These are phyloP conservation scores for Nebria brevicollis DNA, from an alignment of 2,888 invertebrate species.

Conservation along the genomic window DNA sequence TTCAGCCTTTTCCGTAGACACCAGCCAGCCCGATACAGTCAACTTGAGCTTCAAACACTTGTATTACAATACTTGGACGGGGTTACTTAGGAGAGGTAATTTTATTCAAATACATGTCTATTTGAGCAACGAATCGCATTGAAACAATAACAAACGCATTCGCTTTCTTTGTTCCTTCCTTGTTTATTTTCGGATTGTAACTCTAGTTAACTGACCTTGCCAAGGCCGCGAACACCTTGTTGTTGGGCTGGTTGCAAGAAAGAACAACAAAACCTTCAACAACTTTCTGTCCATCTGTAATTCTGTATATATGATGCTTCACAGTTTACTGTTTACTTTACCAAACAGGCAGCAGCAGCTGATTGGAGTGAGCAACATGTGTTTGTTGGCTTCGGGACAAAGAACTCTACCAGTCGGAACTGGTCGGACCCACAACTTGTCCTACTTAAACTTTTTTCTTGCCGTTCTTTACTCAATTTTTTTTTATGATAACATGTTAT, in stretches of 20 bases:
- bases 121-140: neutral
- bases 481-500: neutral
- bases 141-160: neutral
- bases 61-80: constrained; percentile 71
- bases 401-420: neutral
- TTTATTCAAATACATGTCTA: neutral
- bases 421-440: constrained; percentile 16
- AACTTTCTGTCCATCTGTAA: neutral
- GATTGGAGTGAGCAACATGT: neutral
- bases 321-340: neutral
- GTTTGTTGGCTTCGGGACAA: constrained; percentile 13
- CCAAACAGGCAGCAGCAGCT: neutral
- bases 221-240: neutral
- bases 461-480: neutral
- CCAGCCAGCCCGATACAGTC: constrained; percentile 56
- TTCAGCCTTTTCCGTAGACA: constrained; percentile 25
- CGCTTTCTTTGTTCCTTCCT: neutral
- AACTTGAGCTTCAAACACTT: constrained; percentile 76
- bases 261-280: neutral
- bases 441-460: constrained; percentile 3
- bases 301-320: too few relatives aligned
- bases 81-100: constrained; percentile 67
- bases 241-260: neutral
- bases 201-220: neutral
- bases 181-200: neutral